Evolutionary conservation across 2,797 vertebrate genomes (phyloP).

Genomic region (Ataeniobius toweri): DNA sequence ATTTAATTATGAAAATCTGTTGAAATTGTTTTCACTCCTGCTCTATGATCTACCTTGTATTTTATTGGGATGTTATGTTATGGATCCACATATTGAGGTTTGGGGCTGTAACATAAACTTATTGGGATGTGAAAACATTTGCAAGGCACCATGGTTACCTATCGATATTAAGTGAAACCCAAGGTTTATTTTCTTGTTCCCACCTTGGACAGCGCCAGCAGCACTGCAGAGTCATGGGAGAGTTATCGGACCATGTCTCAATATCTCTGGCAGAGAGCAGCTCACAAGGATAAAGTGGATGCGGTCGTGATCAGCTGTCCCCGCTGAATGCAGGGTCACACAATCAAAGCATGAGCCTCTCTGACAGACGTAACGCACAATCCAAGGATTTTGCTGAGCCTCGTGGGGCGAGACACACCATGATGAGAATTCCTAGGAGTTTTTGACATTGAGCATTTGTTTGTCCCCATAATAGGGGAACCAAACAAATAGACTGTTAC

Average conservation of each 20-base stretch:
- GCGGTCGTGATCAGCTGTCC: constrained; percentile 39
- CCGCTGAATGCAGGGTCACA: constrained; percentile 24
- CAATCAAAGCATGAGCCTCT: constrained; percentile 22
- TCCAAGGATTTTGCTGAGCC: constrained; percentile 35
- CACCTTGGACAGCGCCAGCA: constrained; percentile 14
- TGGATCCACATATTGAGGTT: not conserved
- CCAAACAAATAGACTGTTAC: constrained; percentile 35
- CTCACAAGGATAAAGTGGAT: constrained; percentile 36
- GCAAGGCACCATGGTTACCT: not conserved
- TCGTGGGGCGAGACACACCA: constrained; percentile 13
- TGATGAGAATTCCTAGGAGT: constrained; percentile 42
- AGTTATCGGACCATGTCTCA: constrained; percentile 36
- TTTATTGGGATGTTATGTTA: not conserved
- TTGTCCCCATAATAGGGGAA: constrained; percentile 37
- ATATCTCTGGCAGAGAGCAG: constrained; percentile 39
- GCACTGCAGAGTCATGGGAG: constrained; percentile 19
- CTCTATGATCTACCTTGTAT: not conserved
- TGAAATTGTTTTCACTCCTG: not conserved
- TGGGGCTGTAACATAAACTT: not conserved
- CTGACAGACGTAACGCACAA: constrained; percentile 40
- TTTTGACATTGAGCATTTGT: constrained; percentile 55
- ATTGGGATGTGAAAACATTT: not conserved
- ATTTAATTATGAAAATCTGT: not conserved
- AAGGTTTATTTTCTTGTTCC: constrained; percentile 11
- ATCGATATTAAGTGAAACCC: constrained; percentile 15